These are phyloP conservation scores for Xiphydria camelus DNA, from an alignment of 2,888 invertebrate species.

Conservation along the genomic window DNA sequence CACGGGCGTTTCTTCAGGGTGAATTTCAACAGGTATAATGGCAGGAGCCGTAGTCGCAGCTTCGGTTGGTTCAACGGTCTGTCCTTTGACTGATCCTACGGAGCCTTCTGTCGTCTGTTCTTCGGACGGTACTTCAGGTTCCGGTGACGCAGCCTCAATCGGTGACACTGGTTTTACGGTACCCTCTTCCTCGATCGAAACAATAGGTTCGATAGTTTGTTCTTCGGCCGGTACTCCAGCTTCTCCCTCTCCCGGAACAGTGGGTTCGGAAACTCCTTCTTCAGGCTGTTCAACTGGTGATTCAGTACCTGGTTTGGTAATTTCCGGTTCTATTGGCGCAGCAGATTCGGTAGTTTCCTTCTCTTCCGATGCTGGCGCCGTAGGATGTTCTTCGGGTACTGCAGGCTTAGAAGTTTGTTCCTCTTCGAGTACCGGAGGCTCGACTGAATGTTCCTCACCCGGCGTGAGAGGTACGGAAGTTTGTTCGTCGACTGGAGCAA, in stretches of 20 bases:
- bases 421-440: conserved; percentile 10
- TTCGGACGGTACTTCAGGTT: conserved; percentile 10
- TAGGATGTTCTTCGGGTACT: conserved; percentile 9
- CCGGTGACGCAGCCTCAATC: conserved; percentile 1
- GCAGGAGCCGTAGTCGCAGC: too few species aligned
- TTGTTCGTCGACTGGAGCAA: neutral
- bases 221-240: conserved; percentile 7
- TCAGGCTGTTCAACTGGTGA: too few species aligned
- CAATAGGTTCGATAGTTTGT: conserved; percentile 11
- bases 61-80: conserved; percentile 1
- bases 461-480: conserved; percentile 17
- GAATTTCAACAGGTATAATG: too few species aligned
- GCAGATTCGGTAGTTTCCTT: conserved; percentile 3
- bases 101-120: conserved; percentile 4
- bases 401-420: conserved; percentile 3
- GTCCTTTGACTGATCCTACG: neutral
- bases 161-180: too few species aligned
- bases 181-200: conserved; percentile 7
- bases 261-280: too few species aligned
- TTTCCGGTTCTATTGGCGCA: conserved; percentile 9
- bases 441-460: conserved; percentile 23
- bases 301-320: conserved; percentile 3
- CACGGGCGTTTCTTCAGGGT: conserved; percentile 4
- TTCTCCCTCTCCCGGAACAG: too few species aligned
- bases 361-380: conserved; percentile 6